Evolutionary conservation across 2,113 vertebrate genomes (phyloP), one percentile per base, ranked within the genome.

Genomic region (Phalacrocorax aristotelis): DNA sequence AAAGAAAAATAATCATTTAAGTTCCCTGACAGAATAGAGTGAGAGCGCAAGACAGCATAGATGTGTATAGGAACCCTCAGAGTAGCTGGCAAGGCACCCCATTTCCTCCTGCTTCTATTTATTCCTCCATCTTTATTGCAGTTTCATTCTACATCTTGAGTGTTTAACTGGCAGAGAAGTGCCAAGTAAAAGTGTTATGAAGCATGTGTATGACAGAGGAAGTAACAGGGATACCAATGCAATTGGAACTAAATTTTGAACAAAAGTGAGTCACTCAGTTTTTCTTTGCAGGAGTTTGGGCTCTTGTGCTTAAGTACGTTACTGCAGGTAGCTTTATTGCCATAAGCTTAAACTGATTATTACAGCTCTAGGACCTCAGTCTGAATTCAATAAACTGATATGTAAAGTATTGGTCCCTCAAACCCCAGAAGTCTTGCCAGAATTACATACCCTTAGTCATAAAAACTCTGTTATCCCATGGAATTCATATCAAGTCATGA

Each of bases 1-100:
- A 91, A 87, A 90, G 70, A 36, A 84, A 95, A 93, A 83, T 38
- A 61, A 38, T 42, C 49, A 94, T 91, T 95, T 29, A 87, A 77
- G 38, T 87, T 84, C 40, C 46, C 80, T 89, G 60, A 81, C 62
- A 75, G 79, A 88, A 94, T 4, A 74, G 48, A 83, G 61, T 46
- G 66, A 87, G 86, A 93, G 69, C 87, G 87, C 81, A 66, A 54
- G 85, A 44, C 8, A 79, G 21, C 32, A 13, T 2, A 29, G 3
- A 1, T 3, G 2, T 15, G 13, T 42, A 15, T 19, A 58, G 77
- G 83, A 97, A 64, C 36, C 48, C 83, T 75, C 20, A 23, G 85
- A 78, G 71, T 14, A 61, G 57, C 89, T 82, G 80, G 30, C 62
- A 92, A 83, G 38, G n/a, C 62, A 85, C 55, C 81, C 18, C 46